Percentiles rank a stretch among this genome's conserved stretches.
Evolutionary conservation across 2,113 vertebrate genomes (phyloP).

Genomic region (Apteryx mantelli): DNA sequence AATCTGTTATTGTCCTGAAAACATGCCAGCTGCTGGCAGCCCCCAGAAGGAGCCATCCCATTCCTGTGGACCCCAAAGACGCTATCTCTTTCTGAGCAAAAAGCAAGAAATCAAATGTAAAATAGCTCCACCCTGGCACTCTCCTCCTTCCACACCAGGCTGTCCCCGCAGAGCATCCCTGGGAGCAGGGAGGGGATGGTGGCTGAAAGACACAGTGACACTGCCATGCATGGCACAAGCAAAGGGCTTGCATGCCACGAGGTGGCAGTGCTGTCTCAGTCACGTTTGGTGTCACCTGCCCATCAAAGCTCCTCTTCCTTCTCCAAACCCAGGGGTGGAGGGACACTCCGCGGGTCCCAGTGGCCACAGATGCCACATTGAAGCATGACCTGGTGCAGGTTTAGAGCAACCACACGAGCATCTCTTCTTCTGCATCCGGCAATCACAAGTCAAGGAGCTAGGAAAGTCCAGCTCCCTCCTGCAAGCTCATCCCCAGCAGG

Average conservation of each 20-base stretch:
- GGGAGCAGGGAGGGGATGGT: background rate
- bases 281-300: accelerated
- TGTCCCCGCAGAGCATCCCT: accelerated
- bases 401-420: accelerated
- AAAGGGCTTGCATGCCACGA: background rate
- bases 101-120: background rate
- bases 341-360: accelerated
- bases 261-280: constrained; percentile 30
- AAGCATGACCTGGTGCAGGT: accelerated
- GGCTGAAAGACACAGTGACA: accelerated
- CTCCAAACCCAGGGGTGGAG: accelerated
- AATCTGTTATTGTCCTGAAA: no score
- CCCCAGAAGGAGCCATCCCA: no score
- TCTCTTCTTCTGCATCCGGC: accelerated
- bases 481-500: no score
- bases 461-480: accelerated
- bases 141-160: no score
- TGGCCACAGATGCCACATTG: accelerated
- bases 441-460: accelerated
- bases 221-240: background rate
- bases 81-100: background rate
- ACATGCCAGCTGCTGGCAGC: no score
- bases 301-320: background rate
- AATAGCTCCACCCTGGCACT: accelerated
- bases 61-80: no score